A percentile compares a stretch with the other conserved stretches of the same genome.
These are phyloP conservation scores for Dromas ardeola DNA, from an alignment of 2,113 vertebrate species.

Conservation along the genomic window DNA sequence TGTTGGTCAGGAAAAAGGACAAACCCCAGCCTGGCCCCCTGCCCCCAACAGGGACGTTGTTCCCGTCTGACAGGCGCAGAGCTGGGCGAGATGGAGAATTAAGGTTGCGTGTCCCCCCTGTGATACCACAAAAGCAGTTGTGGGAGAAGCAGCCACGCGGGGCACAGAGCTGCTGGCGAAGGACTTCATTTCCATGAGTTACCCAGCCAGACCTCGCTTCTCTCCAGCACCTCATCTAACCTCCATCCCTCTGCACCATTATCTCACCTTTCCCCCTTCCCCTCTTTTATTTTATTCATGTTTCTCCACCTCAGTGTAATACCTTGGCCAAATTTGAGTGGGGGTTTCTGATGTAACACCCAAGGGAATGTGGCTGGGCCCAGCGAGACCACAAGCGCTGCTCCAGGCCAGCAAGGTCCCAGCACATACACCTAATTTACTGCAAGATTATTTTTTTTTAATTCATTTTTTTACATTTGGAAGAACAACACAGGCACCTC, in stretches of 20 bases:
- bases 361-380: not conserved
- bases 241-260: not conserved
- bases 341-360: not conserved
- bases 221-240: not conserved
- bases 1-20: not conserved
- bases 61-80: not conserved
- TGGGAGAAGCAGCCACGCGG: not conserved
- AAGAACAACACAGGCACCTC: not conserved
- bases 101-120: rapidly evolving
- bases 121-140: not conserved
- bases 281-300: not conserved
- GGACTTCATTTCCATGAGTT: not conserved
- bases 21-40: not conserved
- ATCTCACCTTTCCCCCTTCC: not conserved
- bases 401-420: not conserved
- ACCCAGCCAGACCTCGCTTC: not conserved
- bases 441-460: not conserved
- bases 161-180: not conserved
- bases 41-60: not conserved
- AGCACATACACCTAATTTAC: not conserved
- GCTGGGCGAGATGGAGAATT: not conserved
- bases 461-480: not conserved
- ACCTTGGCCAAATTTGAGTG: not conserved
- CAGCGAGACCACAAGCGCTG: not conserved
- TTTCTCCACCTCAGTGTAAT: not conserved